A percentile compares a stretch with the other conserved stretches of the same genome.
Conservation (phyloP, 2,888 invertebrate species). For the Lacanobia wlatinum region DNA sequence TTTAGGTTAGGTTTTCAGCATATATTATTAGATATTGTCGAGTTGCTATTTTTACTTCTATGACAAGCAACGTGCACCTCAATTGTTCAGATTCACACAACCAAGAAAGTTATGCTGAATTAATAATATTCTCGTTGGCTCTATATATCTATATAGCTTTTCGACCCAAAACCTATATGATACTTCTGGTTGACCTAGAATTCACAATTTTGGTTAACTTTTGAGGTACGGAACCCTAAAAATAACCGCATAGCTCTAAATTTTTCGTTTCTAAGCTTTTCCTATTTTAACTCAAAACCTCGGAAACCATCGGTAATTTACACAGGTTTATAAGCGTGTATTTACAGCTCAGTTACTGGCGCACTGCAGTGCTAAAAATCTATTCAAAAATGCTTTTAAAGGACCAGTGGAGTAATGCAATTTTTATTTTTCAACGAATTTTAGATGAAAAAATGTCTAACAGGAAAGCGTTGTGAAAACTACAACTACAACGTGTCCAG, state of each 20-base stretch:
- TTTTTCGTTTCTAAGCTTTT: not conserved
- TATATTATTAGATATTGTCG: too few relatives aligned
- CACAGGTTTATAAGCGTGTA: not conserved
- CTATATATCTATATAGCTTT: too few relatives aligned
- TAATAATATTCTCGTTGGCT: too few relatives aligned
- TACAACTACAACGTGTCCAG: not conserved
- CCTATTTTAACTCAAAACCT: not conserved
- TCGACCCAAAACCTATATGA: too few relatives aligned
- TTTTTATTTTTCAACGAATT: not conserved
- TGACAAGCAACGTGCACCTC: too few relatives aligned
- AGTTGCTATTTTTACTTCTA: too few relatives aligned
- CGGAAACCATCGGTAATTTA: not conserved
- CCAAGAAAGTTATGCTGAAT: too few relatives aligned
- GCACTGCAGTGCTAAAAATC: not conserved
- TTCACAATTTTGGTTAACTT: too few relatives aligned
- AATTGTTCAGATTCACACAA: too few relatives aligned
- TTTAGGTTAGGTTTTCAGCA: too few relatives aligned
- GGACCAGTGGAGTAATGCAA: not conserved
- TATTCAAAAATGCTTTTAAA: not conserved
- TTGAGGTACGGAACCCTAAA: too few relatives aligned
- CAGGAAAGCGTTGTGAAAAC: not conserved
- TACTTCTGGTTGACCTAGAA: too few relatives aligned
- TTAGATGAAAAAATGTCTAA: not conserved
- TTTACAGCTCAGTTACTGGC: not conserved
- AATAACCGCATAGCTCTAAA: not conserved